Percentiles rank a stretch among this genome's conserved stretches.
phyloP scores from a whole-genome alignment of 2,797 vertebrate genomes.

The Tragelaphus oryx region DNA sequence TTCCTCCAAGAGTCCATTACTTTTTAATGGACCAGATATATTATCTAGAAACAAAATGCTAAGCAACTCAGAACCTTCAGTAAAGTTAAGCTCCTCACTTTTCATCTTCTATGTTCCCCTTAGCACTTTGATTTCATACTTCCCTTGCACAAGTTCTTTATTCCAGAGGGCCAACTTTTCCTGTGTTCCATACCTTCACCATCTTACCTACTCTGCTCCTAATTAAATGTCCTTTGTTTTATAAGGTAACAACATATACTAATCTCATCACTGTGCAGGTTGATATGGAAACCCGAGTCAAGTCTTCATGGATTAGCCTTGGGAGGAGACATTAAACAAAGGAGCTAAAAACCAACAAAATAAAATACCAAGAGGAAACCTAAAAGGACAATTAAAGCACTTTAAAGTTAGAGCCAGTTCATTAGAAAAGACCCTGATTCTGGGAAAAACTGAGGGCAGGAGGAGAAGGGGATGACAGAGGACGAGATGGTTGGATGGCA shows the following conservation, averaged over 20 bases:
- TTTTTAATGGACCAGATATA: not conserved
- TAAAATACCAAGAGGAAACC: not conserved
- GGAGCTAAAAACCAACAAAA: conserved; percentile 11
- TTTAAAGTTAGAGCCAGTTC: not conserved
- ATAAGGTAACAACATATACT: not conserved
- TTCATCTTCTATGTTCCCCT: not conserved
- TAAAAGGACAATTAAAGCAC: not conserved
- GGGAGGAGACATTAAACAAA: not conserved
- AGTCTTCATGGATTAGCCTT: not conserved
- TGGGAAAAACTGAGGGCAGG: not conserved
- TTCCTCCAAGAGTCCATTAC: not conserved
- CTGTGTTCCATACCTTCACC: not conserved
- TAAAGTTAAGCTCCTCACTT: not conserved
- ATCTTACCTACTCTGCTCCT: not conserved
- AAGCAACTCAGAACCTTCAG: not conserved
- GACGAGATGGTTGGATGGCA: not conserved
- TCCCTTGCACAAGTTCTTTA: not conserved
- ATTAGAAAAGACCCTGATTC: not conserved
- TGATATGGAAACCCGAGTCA: not conserved
- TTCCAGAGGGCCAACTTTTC: not conserved
- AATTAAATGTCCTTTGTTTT: not conserved
- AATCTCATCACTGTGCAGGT: not conserved
- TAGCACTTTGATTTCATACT: not conserved
- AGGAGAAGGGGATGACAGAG: not conserved
- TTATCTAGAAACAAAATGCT: not conserved